These are phyloP conservation scores for Parnassius orleans DNA, from an alignment of 2,888 invertebrate species.

Conservation along the genomic window DNA sequence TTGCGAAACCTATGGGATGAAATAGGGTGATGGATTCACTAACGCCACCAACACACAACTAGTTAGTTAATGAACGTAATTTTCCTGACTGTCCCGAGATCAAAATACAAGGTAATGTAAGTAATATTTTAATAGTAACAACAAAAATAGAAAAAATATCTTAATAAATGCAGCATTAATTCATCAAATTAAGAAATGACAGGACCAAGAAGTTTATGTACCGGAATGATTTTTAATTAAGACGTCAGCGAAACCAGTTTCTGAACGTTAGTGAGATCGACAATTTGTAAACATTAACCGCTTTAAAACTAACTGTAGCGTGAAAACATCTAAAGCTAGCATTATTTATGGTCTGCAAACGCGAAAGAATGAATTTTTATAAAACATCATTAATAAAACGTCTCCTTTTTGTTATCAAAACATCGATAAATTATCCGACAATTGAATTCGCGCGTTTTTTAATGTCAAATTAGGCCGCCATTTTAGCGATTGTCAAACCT, in stretches of 20 bases:
- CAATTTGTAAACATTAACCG: constrained; percentile 63
- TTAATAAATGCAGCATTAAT: constrained; percentile 18
- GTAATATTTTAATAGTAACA: neutral
- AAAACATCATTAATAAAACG: constrained; percentile 70
- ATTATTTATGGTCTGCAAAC: constrained; percentile 65
- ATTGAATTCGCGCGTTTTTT: constrained; percentile 74
- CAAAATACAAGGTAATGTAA: too few species aligned
- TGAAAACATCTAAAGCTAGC: constrained; percentile 51
- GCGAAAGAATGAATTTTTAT: constrained; percentile 50
- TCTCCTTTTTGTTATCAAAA: constrained; percentile 57
- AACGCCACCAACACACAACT: too few species aligned
- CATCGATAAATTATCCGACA: constrained; percentile 75
- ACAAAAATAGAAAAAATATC: neutral
- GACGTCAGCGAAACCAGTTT: constrained; percentile 47
- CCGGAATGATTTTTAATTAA: constrained; percentile 49
- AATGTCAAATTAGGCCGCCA: constrained; percentile 77
- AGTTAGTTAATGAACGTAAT: too few species aligned
- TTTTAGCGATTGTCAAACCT: constrained; percentile 60
- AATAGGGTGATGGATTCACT: too few species aligned
- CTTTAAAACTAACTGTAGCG: constrained; percentile 62
- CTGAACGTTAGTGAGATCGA: constrained; percentile 33
- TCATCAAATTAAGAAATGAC: constrained; percentile 19
- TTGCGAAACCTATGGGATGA: too few species aligned
- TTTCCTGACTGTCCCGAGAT: too few species aligned
- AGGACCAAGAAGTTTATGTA: constrained; percentile 47